Conservation (phyloP, 1,140 invertebrate species). For the Cyrtorhinus lividipennis region DNA sequence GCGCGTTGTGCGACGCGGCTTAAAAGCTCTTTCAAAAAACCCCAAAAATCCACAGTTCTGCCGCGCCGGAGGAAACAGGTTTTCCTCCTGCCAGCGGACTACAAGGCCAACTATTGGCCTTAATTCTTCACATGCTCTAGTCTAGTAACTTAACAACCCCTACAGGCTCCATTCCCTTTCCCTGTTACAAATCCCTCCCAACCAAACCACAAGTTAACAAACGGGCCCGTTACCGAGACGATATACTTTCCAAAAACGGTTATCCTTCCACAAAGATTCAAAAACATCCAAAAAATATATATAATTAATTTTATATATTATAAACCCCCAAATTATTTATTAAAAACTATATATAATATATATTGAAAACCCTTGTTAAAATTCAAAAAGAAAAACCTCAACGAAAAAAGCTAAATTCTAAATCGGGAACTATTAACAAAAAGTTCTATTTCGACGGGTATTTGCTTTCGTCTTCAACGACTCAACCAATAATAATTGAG, state of each 20-base stretch:
- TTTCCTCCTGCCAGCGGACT: constrained; percentile 5
- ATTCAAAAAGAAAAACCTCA: constrained; percentile 15
- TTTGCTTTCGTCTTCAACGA: not conserved
- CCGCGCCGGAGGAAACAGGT: constrained; percentile 12
- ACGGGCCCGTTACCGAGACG: constrained; percentile 21
- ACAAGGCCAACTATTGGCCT: constrained; percentile 2
- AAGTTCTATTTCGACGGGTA: constrained; percentile 13
- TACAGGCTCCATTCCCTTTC: constrained; percentile 21
- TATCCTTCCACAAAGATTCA: constrained; percentile 22
- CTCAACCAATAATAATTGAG: constrained; percentile 8
- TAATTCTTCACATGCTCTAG: constrained; percentile 18
- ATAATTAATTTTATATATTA: constrained; percentile 18
- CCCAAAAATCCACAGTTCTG: not conserved
- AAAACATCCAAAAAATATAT: constrained; percentile 18
- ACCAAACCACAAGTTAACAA: constrained; percentile 18
- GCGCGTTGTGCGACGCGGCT: not conserved
- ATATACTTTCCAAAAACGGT: constrained; percentile 20
- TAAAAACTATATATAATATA: constrained; percentile 11
- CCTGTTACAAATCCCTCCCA: constrained; percentile 20
- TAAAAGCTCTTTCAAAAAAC: not conserved
- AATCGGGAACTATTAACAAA: constrained; percentile 14
- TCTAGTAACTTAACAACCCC: constrained; percentile 16
- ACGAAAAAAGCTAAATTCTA: constrained; percentile 16
- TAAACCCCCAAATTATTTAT: constrained; percentile 10
- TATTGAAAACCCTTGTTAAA: constrained; percentile 10